Percentiles rank a stretch among this genome's conserved stretches.
Conservation (phyloP, 2,797 vertebrate genomes). For the Salmo trutta region DNA sequence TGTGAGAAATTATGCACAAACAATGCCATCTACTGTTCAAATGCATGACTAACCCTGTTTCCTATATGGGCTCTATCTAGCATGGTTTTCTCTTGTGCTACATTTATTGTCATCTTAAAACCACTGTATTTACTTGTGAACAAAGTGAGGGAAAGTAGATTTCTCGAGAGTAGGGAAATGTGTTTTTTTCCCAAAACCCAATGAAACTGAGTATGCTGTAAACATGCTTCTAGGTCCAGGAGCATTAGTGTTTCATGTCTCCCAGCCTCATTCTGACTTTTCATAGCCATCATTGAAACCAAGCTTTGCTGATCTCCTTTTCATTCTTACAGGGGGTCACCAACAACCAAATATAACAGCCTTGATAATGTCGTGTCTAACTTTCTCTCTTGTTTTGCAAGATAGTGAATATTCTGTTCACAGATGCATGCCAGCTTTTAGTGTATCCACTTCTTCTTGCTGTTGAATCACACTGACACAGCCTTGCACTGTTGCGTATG, state of each 20-base stretch:
- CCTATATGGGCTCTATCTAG: constrained; percentile 38
- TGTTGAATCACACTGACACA: constrained; percentile 87
- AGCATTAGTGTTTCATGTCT: constrained; percentile 76
- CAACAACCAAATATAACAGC: constrained; percentile 52
- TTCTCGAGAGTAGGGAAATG: constrained; percentile 10
- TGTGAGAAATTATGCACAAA: neutral
- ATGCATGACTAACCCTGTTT: constrained; percentile 75
- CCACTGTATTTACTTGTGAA: constrained; percentile 12
- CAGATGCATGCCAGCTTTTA: constrained; percentile 96
- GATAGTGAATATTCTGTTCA: constrained; percentile 79
- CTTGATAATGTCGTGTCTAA: constrained; percentile 80
- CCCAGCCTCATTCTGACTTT: constrained; percentile 73
- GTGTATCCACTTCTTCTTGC: constrained; percentile 77
- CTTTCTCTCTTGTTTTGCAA: constrained; percentile 81
- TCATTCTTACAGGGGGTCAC: constrained; percentile 68
- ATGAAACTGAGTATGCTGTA: constrained; percentile 90
- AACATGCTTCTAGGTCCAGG: constrained; percentile 81
- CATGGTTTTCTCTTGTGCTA: constrained; percentile 53
- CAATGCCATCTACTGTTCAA: constrained; percentile 48
- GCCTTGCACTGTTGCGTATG: constrained; percentile 85
- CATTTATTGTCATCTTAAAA: constrained; percentile 34
- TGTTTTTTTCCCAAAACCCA: neutral
- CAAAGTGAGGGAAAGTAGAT: neutral
- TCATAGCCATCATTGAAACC: constrained; percentile 65
- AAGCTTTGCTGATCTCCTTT: constrained; percentile 62